phyloP scores from a whole-genome alignment of 2,113 vertebrate species.

The Phyllopteryx taeniolatus region DNA sequence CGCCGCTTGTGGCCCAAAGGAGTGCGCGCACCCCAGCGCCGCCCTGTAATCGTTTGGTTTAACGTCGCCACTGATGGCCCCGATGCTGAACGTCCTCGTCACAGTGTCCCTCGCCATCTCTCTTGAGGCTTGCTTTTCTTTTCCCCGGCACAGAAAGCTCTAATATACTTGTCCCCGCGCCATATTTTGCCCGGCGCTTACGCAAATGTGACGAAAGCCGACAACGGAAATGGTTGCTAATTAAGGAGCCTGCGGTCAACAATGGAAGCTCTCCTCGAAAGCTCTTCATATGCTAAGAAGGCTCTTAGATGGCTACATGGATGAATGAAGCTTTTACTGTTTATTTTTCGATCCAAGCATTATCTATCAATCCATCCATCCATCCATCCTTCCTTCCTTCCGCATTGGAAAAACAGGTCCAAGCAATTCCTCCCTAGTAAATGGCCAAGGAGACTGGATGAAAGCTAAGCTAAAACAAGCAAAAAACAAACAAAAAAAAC shows the following conservation, averaged over 20 bases:
- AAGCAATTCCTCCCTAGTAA: too few species aligned
- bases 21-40: slow-evolving; percentile 53
- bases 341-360: not conserved
- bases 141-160: not conserved
- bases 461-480: too few species aligned
- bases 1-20: slow-evolving; percentile 51
- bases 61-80: slow-evolving; percentile 30
- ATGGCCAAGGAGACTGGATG: too few species aligned
- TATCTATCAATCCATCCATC: not conserved
- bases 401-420: too few species aligned
- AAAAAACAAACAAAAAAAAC: too few species aligned
- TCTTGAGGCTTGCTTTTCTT: slow-evolving; percentile 3
- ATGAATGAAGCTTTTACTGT: not conserved
- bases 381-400: too few species aligned
- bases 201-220: slow-evolving; percentile 44
- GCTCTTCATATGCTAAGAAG: slow-evolving; percentile 52
- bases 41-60: slow-evolving; percentile 30
- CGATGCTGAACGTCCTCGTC: slow-evolving; percentile 62
- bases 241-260: slow-evolving; percentile 28
- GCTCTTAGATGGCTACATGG: not conserved
- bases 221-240: slow-evolving; percentile 50
- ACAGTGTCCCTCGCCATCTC: slow-evolving; percentile 52
- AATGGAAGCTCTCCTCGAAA: slow-evolving; percentile 20
- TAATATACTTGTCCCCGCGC: slow-evolving; percentile 45
- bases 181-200: slow-evolving; percentile 5